Evolutionary conservation across 2,888 invertebrate genomes (phyloP).

Genomic region (Pyrgus malvae): DNA sequence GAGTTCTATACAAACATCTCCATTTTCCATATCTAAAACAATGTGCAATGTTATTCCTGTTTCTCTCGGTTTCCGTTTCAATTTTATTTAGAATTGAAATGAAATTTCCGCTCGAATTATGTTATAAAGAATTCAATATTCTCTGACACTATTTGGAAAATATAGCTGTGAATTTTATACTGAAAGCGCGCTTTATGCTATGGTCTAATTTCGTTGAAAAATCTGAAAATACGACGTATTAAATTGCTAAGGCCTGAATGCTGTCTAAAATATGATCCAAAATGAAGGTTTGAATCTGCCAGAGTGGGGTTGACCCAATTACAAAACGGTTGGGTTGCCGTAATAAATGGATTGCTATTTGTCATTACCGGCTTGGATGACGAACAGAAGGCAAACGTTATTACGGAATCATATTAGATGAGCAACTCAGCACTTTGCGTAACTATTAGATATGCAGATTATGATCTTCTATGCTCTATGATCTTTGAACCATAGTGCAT

Average conservation of each 20-base stretch:
- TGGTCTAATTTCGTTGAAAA: neutral
- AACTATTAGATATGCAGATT: constrained; percentile 19
- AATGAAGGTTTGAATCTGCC: neutral
- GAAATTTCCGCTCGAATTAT: neutral
- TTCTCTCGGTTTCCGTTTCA: neutral
- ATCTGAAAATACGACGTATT: too few relatives aligned
- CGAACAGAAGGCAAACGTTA: constrained; percentile 6
- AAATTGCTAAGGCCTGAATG: neutral
- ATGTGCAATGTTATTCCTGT: constrained; percentile 10
- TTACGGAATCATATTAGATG: constrained; percentile 7
- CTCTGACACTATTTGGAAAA: neutral
- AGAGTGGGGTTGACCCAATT: constrained; percentile 6
- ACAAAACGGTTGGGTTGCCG: constrained; percentile 1
- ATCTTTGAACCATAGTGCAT: constrained; percentile 39
- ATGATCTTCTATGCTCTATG: constrained; percentile 15
- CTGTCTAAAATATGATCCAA: neutral
- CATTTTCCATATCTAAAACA: constrained; percentile 19
- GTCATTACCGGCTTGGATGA: constrained; percentile 7
- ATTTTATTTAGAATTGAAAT: constrained; percentile 6
- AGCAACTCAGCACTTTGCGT: constrained; percentile 10
- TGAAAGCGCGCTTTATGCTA: neutral
- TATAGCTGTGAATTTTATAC: neutral
- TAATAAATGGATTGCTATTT: constrained; percentile 20
- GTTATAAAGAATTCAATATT: neutral
- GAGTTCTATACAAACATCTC: constrained; percentile 5